Percentiles rank a stretch among this genome's conserved stretches.
phyloP scores from a whole-genome alignment of 2,888 invertebrate species.

The Cephus pulcher region DNA sequence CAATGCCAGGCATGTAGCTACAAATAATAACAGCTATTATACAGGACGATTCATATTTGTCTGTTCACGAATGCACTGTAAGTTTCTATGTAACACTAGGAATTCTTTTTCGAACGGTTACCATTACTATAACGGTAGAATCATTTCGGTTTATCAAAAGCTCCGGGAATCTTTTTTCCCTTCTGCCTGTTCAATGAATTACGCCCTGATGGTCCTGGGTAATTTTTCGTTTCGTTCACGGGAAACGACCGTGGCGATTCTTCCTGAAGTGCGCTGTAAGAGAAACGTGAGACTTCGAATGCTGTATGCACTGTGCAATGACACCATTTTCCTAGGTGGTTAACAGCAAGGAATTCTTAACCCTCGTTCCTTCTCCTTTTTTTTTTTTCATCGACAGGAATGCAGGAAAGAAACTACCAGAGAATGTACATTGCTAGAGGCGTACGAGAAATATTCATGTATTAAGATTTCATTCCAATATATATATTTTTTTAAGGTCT shows the following conservation, averaged over 20 bases:
- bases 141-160: background rate
- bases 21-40: conserved; percentile 40
- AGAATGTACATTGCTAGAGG: background rate
- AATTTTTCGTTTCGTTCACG: background rate
- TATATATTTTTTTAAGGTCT: background rate
- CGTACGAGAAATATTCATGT: background rate
- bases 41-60: conserved; percentile 27
- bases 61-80: background rate
- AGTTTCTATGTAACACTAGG: background rate
- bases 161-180: background rate
- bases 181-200: background rate
- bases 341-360: conserved; percentile 31
- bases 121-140: background rate
- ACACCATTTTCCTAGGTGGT: conserved; percentile 35
- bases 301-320: conserved; percentile 27
- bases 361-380: background rate
- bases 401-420: conserved; percentile 2
- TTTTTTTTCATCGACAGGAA: background rate
- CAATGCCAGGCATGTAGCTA: conserved; percentile 21
- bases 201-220: background rate
- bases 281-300: conserved; percentile 2
- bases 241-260: background rate
- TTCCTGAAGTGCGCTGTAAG: conserved; percentile 12
- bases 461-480: background rate
- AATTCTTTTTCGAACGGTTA: background rate